Conservation (phyloP, 2,113 vertebrate species). For the Craseonycteris thonglongyai region DNA sequence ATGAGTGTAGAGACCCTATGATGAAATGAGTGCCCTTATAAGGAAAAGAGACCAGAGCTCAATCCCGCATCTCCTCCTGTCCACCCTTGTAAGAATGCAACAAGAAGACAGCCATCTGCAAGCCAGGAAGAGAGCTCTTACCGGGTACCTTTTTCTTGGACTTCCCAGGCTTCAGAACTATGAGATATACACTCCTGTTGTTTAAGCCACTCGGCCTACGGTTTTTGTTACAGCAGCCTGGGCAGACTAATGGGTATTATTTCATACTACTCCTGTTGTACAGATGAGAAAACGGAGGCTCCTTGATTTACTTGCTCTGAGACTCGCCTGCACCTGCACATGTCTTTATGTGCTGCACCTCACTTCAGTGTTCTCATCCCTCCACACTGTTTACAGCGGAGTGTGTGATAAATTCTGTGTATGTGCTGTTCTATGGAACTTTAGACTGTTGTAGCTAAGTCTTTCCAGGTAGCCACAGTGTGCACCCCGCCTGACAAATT, state of each 20-base stretch:
- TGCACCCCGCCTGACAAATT: background rate
- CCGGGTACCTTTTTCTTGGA: background rate
- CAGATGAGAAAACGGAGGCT: background rate
- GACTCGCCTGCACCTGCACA: background rate
- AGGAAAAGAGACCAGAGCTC: background rate
- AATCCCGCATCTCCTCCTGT: background rate
- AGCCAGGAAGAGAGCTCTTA: background rate
- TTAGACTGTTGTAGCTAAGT: background rate
- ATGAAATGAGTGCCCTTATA: background rate
- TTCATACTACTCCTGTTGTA: background rate
- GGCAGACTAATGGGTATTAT: too few species aligned
- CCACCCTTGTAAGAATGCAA: rapidly evolving
- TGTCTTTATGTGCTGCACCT: background rate
- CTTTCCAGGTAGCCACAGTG: background rate
- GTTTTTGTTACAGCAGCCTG: background rate
- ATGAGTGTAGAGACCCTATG: background rate
- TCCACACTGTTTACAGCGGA: background rate
- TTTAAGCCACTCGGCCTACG: background rate
- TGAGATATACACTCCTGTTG: background rate
- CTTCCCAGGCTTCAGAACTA: background rate
- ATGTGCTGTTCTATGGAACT: background rate
- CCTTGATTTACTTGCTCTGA: background rate
- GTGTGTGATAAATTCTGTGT: background rate
- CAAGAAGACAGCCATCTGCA: background rate
- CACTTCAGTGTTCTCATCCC: background rate